phyloP scores from a whole-genome alignment of 2,113 vertebrate species.

The Ceuthmochares aereus region DNA sequence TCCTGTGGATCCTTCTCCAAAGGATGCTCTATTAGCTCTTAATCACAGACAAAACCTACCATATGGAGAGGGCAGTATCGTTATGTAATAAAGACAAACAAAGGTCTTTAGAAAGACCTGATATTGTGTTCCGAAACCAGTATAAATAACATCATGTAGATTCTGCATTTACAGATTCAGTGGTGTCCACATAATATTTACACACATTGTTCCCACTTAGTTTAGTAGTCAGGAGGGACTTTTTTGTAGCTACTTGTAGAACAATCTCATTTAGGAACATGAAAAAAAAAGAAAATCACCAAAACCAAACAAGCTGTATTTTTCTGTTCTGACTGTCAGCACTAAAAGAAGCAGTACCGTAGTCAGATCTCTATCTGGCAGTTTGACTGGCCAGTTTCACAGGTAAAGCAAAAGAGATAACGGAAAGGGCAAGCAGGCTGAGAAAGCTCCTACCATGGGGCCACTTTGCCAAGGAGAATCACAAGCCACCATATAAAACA shows the following conservation, averaged over 20 bases:
- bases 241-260: neutral
- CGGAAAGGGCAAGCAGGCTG: neutral
- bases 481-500: neutral
- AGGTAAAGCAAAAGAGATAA: neutral
- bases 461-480: neutral
- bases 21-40: neutral
- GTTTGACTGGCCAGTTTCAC: neutral
- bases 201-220: neutral
- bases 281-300: no score
- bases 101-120: neutral
- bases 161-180: neutral
- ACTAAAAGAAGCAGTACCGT: neutral
- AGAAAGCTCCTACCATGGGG: neutral
- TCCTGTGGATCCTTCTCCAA: neutral
- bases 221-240: neutral
- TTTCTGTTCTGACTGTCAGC: neutral
- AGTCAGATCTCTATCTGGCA: neutral
- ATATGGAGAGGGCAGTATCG: neutral
- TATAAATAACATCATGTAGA: neutral
- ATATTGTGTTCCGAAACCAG: neutral
- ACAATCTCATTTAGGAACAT: neutral
- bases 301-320: neutral
- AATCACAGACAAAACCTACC: neutral
- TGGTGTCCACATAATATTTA: neutral
- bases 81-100: conserved; percentile 13